Evolutionary conservation across 2,113 vertebrate genomes (phyloP), one percentile per base, ranked within the genome.

Genomic region (Dolichallabes microphthalmus): DNA sequence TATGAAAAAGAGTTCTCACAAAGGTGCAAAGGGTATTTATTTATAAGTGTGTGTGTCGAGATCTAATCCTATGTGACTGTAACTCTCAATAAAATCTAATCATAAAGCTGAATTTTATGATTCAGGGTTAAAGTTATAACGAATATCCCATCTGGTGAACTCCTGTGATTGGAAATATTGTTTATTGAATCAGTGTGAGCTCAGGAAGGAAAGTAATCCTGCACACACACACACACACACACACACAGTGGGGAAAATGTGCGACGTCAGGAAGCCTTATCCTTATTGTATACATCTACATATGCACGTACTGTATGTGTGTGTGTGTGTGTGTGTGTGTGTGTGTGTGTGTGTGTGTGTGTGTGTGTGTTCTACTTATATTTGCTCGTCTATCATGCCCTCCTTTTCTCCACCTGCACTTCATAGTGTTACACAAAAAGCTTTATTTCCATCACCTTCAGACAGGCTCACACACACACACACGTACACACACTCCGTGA

Each of bases 351-450:
- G 22, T 76, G 50, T 39, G 20, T 22, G n/a, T 64, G 63, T 27
- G 12, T 66, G 27, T 66, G 61, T 64, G 61, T 32, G 64, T 68
- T 27, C 10, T 30, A 1, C 20, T 25, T 63, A 7, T 71, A 1
- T 39, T 19, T 11, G 10, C 68, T 20, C 30, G 35, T 61, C n/a
- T 77, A 9, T 74, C 20, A 68, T 77, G 83, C 61, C 19, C 80
- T 73, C 8, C 4, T 45, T 52, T 71, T 50, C 55, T 74, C 20
- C 80, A 64, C 55, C 74, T 79, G 74, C 80, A 55, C 74, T 73
- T 83, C 80, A 78, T 7, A 14, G 53, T 6, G 22, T 86, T 85
- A 58, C 50, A 32, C 53, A 83, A 83, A 25, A 83, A 25, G 27
- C 60, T 61, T 82, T 73, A 8, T 79, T 86, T 79, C 22, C 39